Evolutionary conservation across 2,888 invertebrate species (phyloP).

Genomic region (Acanthopleura granulata): DNA sequence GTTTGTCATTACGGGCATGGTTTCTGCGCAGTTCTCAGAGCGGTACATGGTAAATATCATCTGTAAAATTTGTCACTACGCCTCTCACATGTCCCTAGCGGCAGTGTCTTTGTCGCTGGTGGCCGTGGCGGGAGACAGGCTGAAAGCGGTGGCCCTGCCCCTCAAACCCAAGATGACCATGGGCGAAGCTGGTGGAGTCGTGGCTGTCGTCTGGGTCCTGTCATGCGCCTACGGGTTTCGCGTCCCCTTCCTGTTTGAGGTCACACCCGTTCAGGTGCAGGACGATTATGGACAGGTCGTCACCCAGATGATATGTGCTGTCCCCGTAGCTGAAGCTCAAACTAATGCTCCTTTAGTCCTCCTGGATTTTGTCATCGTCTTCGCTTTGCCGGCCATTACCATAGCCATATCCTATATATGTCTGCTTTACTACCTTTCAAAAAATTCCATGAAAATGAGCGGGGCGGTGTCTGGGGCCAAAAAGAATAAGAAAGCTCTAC

Average conservation of each 20-base stretch:
- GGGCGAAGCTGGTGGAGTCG: not conserved
- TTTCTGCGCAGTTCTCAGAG: conserved; percentile 15
- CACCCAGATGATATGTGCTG: not conserved
- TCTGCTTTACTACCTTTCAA: not conserved
- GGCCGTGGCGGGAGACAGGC: not conserved
- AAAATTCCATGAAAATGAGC: not conserved
- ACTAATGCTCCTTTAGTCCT: not conserved
- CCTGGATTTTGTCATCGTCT: conserved; percentile 16
- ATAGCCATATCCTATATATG: not conserved
- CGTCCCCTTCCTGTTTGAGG: not conserved
- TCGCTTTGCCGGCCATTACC: not conserved
- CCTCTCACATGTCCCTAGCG: not conserved
- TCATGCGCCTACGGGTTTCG: not conserved
- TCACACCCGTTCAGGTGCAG: not conserved
- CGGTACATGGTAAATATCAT: not conserved
- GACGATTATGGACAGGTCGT: not conserved
- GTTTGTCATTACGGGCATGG: conserved; percentile 13
- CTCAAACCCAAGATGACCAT: not conserved
- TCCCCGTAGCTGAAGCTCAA: not conserved
- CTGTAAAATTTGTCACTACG: conserved; percentile 14
- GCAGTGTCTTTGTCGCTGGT: not conserved
- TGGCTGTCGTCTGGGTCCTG: not conserved
- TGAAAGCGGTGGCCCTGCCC: not conserved
- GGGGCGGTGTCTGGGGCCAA: too few relatives aligned
- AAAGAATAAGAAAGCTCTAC: not conserved